phyloP scores from a whole-genome alignment of 1,140 invertebrate genomes.

The Harpegnathos saltator region DNA sequence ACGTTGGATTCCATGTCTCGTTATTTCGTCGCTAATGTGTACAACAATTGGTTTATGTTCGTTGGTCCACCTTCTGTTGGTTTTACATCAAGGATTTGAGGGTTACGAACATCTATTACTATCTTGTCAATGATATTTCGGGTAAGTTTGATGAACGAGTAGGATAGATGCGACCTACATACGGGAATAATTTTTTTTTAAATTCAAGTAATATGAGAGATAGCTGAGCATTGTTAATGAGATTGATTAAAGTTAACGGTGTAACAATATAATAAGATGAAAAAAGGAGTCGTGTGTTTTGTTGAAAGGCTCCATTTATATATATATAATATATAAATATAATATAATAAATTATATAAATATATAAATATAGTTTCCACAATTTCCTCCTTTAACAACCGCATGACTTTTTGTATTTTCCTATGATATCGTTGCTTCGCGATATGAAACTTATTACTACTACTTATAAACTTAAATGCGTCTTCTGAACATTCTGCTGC shows the following conservation, averaged over 20 bases:
- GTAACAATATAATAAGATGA: not conserved
- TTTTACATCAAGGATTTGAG: constrained; percentile 74
- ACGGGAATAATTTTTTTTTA: too few relatives aligned
- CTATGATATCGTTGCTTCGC: not conserved
- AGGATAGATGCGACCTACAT: not conserved
- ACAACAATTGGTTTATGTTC: not conserved
- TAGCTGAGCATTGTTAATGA: too few relatives aligned
- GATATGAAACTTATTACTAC: too few relatives aligned
- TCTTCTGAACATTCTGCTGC: not conserved
- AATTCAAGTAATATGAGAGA: constrained; percentile 11
- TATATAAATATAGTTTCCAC: too few relatives aligned
- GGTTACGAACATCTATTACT: constrained; percentile 77
- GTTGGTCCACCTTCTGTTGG: not conserved
- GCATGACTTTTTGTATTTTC: not conserved
- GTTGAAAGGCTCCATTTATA: not conserved
- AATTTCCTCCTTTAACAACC: not conserved
- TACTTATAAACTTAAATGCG: not conserved
- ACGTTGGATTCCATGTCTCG: too few relatives aligned
- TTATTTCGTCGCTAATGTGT: not conserved
- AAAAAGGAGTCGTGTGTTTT: not conserved
- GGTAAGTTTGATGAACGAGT: constrained; percentile 70
- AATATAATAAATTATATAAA: too few relatives aligned
- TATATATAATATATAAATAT: too few relatives aligned
- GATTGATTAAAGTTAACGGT: too few relatives aligned
- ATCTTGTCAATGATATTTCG: constrained; percentile 79